Base-by-base conservation (phyloP, 2,113 vertebrate species). In the Eublepharis macularius region DNA sequence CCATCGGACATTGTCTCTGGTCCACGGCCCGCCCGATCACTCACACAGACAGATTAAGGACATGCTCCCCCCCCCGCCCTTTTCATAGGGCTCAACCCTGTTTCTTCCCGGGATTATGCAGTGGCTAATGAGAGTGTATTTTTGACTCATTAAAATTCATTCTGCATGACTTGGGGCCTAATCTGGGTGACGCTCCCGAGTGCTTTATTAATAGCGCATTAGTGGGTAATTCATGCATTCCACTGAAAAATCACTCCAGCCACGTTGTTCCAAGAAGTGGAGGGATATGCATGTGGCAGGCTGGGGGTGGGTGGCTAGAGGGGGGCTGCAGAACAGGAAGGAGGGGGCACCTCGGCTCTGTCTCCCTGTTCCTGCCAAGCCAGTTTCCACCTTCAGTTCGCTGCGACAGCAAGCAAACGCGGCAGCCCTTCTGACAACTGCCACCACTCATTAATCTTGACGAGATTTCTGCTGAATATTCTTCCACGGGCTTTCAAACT, bases 361-460 rank as follows among this genome's bases (percentile, higher is more conserved):
- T 21, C n/a, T 80, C 77, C 75, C 60, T 1, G 66, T 34, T 5
- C 91, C 87, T 83, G 1, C 94, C 92, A 87, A 70, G 90, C 83
- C 21, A 9, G 57, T 92, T 78, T 45, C 69, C 79, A 76, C 87
- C 91, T 88, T 91, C 82, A 45, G 21, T 10, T 76, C 12, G 14
- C 65, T 43, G 32, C 21, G 2, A 65, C 85, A 80, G 85, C 92
- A 94, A 93, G 51, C 88, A 85, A 54, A 88, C 51, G 91, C 94
- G 92, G 94, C 93, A 89, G 87, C 91, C 95, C 95, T 94, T 96
- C 96, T 95, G 95, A 96, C 95, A 96, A 96, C 96, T 97, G 96
- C 97, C 95, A 96, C 97, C 96, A 95, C 97, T 99, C 98, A 98
- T 99, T 99, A 98, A 99, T 99, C 98, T 98, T 97, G 96, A 97